These are phyloP conservation scores for Thrips palmi DNA, from an alignment of 1,140 invertebrate species.

Conservation along the genomic window DNA sequence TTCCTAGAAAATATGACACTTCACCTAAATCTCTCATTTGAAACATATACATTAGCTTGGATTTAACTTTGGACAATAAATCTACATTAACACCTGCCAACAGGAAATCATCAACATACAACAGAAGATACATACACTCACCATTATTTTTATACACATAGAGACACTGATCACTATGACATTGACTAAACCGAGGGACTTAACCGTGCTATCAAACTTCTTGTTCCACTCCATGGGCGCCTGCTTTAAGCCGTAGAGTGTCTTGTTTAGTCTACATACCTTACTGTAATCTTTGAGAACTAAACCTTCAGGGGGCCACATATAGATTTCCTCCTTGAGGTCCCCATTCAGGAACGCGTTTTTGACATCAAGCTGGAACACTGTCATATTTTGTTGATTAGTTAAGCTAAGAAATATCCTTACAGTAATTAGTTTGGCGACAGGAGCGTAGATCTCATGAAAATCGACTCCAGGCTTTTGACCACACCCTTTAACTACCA, in stretches of 20 bases:
- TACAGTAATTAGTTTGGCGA: slow-evolving; percentile 20
- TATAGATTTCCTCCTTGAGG: slow-evolving; percentile 19
- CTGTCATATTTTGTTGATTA: slow-evolving; percentile 18
- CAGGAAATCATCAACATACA: slow-evolving; percentile 23
- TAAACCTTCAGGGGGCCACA: slow-evolving; percentile 13
- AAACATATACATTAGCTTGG: slow-evolving; percentile 20
- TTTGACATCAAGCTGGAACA: slow-evolving; percentile 22
- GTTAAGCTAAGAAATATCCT: slow-evolving; percentile 21
- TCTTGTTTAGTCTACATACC: slow-evolving; percentile 18
- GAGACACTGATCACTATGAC: slow-evolving; percentile 12
- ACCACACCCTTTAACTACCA: slow-evolving; percentile 21
- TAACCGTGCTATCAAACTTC: slow-evolving; percentile 15
- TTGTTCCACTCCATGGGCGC: slow-evolving; percentile 16
- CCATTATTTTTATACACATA: slow-evolving; percentile 9
- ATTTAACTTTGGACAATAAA: slow-evolving; percentile 16
- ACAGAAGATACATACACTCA: slow-evolving; percentile 12
- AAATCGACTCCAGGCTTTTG: slow-evolving; percentile 21
- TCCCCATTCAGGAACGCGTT: slow-evolving; percentile 26
- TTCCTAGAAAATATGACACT: slow-evolving; percentile 19
- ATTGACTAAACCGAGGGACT: slow-evolving; percentile 12
- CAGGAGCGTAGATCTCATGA: slow-evolving; percentile 23
- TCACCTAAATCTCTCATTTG: slow-evolving; percentile 21
- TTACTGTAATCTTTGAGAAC: slow-evolving; percentile 6
- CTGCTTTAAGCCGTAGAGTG: slow-evolving; percentile 19
- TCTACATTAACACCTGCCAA: slow-evolving; percentile 16